Percentiles rank a stretch among this genome's conserved stretches.
phyloP scores from a whole-genome alignment of 2,797 vertebrate species.

The Basileuterus tristriatus region DNA sequence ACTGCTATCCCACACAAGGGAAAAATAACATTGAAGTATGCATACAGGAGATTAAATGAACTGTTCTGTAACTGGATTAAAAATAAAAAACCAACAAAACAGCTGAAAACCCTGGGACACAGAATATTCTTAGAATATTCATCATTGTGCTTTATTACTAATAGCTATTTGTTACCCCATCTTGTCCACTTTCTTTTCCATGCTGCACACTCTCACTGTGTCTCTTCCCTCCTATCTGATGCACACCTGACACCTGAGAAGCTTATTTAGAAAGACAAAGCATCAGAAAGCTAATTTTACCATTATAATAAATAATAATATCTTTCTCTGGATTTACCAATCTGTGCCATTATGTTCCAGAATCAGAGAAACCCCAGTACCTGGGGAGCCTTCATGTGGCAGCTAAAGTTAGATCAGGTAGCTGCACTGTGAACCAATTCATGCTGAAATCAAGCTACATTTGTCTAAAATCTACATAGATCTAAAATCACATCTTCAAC shows the following conservation, averaged over 20 bases:
- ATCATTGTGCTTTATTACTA: neutral
- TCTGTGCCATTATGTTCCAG: neutral
- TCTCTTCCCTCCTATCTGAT: neutral
- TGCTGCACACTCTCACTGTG: neutral
- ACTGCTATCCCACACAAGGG: neutral
- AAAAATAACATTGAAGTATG: neutral
- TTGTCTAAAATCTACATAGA: neutral
- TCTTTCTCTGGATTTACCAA: neutral
- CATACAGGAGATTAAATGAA: neutral
- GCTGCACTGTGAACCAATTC: neutral
- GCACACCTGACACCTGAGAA: neutral
- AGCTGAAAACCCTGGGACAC: neutral
- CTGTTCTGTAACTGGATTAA: neutral
- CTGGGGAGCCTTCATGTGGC: neutral
- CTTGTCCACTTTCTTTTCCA: neutral
- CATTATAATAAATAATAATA: neutral
- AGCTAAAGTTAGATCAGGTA: neutral
- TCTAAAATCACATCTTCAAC: neutral
- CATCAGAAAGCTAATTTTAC: neutral
- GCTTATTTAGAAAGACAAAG: neutral
- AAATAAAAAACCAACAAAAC: neutral
- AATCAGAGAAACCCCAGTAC: neutral
- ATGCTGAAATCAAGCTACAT: neutral
- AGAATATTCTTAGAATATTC: neutral
- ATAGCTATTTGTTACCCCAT: neutral